These are phyloP conservation scores for Notarius quadriscutis DNA, from an alignment of 2,113 vertebrate genomes.

Conservation along the genomic window DNA sequence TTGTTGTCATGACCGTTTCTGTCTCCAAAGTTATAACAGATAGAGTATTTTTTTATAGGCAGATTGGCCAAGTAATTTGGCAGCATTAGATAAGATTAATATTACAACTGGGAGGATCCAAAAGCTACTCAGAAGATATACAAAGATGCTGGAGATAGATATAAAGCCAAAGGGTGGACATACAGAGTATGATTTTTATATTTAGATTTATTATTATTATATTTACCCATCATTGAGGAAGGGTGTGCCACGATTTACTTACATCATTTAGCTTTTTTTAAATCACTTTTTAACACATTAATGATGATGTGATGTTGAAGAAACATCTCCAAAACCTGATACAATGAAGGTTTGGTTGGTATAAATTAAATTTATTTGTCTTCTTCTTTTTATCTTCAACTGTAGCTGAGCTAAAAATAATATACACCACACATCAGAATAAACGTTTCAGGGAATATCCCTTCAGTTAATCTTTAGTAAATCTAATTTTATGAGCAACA, in stretches of 20 bases:
- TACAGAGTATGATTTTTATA: neutral
- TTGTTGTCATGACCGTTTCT: neutral
- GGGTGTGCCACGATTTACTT: neutral
- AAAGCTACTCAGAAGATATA: neutral
- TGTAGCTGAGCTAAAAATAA: neutral
- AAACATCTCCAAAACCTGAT: neutral
- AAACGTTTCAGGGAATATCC: conserved; percentile 52
- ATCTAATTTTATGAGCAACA: conserved; percentile 64
- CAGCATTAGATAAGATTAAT: neutral
- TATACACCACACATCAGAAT: conserved; percentile 21
- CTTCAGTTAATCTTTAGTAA: conserved; percentile 46
- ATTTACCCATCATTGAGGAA: neutral
- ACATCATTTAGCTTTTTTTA: neutral
- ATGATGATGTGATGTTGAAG: neutral
- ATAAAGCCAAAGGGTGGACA: neutral
- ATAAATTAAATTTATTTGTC: neutral
- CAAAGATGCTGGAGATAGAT: neutral
- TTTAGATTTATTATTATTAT: neutral
- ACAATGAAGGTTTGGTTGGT: neutral
- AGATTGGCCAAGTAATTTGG: neutral
- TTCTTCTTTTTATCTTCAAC: neutral
- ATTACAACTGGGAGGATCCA: neutral
- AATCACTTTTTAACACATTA: neutral
- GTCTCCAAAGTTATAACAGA: neutral
- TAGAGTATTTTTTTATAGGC: neutral